phyloP scores from a whole-genome alignment of 2,113 vertebrate genomes.

The Muscicapa adusta region DNA sequence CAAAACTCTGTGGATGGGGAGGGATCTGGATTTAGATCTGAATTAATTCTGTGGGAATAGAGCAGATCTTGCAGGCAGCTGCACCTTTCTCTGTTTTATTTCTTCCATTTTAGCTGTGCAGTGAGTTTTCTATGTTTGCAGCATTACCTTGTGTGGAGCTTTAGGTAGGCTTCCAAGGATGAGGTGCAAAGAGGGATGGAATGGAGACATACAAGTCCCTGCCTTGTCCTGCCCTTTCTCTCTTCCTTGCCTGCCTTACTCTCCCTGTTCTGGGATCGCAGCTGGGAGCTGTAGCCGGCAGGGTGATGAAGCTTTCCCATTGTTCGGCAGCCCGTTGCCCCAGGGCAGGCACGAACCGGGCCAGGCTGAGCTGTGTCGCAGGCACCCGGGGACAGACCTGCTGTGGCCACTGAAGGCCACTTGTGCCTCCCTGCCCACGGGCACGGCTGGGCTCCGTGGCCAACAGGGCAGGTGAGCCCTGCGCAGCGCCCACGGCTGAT shows the following conservation, averaged over 20 bases:
- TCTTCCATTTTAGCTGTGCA: background rate
- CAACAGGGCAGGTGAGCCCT: background rate
- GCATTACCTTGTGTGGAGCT: background rate
- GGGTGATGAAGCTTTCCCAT: background rate
- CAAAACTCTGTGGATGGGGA: background rate
- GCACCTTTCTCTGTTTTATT: background rate
- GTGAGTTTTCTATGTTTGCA: background rate
- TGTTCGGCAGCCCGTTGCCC: background rate
- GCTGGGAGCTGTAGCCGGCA: background rate
- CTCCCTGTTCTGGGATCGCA: background rate
- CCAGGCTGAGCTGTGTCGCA: background rate
- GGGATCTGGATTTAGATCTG: background rate
- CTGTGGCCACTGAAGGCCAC: background rate
- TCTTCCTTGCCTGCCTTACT: background rate
- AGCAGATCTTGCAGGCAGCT: background rate
- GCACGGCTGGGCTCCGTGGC: background rate
- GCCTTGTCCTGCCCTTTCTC: background rate
- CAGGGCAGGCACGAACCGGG: fast-evolving
- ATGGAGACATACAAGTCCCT: background rate
- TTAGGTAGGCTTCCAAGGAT: background rate
- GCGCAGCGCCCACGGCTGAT: background rate
- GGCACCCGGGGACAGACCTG: background rate
- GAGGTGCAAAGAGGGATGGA: background rate
- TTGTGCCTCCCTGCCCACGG: fast-evolving
- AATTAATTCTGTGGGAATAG: background rate